phyloP scores from a whole-genome alignment of 2,113 vertebrate genomes.

The Tupaia chinensis region DNA sequence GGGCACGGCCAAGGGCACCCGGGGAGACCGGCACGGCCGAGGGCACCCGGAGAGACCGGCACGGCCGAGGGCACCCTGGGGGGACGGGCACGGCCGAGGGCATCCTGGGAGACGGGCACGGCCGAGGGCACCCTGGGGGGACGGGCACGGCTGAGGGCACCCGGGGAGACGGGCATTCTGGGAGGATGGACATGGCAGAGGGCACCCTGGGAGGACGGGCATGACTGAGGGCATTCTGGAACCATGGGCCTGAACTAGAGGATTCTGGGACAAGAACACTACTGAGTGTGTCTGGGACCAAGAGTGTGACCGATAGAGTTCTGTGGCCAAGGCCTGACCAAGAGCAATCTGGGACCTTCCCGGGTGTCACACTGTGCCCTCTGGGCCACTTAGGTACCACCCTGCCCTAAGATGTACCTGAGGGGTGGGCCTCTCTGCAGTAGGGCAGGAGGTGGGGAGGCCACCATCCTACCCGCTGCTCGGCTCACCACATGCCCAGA shows the following conservation, averaged over 20 bases:
- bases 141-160: not conserved
- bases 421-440: not conserved
- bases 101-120: not conserved
- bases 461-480: too few species aligned
- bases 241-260: not conserved
- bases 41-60: not conserved
- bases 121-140: too few species aligned
- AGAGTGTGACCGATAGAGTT: not conserved
- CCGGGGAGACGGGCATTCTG: not conserved
- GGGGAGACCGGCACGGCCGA: not conserved
- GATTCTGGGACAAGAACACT: not conserved
- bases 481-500: not conserved
- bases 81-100: too few species aligned
- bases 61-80: not conserved
- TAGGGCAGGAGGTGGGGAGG: not conserved
- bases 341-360: not conserved
- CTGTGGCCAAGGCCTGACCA: not conserved
- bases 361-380: not conserved
- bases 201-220: too few species aligned
- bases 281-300: too few species aligned
- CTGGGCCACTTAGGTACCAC: not conserved
- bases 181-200: too few species aligned
- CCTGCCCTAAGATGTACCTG: not conserved
- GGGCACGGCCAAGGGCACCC: not conserved
- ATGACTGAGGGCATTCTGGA: too few species aligned